A percentile compares a stretch with the other conserved stretches of the same genome.
phyloP scores from a whole-genome alignment of 2,888 invertebrate genomes.

The Onchidella celtica region DNA sequence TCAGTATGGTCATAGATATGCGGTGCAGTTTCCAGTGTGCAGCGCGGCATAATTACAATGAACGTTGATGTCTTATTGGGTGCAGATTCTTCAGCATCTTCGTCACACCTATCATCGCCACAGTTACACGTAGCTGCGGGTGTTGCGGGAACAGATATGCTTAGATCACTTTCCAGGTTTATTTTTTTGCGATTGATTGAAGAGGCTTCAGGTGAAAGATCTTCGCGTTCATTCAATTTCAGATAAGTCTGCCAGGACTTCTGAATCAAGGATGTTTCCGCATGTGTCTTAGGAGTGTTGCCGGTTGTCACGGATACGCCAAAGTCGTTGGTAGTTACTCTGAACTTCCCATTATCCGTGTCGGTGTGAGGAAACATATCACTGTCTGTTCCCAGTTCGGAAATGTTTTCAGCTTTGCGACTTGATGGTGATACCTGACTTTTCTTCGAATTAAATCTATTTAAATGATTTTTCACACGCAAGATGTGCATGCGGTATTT shows the following conservation, averaged over 20 bases:
- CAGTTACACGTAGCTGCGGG: background rate
- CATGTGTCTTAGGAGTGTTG: too few species aligned
- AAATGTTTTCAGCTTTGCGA: too few species aligned
- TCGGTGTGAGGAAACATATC: too few species aligned
- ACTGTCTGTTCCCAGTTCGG: too few species aligned
- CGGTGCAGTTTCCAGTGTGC: background rate
- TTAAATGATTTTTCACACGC: background rate
- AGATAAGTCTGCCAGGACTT: too few species aligned
- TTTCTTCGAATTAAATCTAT: background rate
- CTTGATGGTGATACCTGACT: too few species aligned
- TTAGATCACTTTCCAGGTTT: background rate
- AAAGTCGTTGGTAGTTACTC: too few species aligned
- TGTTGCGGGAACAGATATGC: background rate
- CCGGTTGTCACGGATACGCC: too few species aligned
- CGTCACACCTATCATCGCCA: background rate
- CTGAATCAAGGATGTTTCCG: too few species aligned
- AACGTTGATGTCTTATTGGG: background rate
- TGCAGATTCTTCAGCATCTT: background rate
- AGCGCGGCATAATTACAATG: background rate
- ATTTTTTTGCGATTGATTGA: background rate
- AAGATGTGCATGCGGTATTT: conserved; percentile 8
- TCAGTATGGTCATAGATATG: too few species aligned
- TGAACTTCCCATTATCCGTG: too few species aligned
- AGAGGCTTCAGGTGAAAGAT: background rate
- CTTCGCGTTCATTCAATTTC: too few species aligned